Conservation (phyloP, 2,113 vertebrate species). For the Tachysurus vachellii region DNA sequence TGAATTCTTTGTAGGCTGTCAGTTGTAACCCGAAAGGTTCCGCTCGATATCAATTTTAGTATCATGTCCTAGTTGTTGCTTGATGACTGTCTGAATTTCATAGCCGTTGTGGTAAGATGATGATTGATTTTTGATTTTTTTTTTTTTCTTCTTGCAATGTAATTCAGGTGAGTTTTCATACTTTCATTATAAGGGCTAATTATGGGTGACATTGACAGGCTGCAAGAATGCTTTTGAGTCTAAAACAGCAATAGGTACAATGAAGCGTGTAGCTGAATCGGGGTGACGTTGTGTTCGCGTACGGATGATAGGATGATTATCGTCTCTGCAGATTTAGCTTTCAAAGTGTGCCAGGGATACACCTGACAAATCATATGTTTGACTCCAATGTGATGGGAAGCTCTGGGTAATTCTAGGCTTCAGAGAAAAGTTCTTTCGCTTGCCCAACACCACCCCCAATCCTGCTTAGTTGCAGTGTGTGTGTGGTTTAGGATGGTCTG, state of each 20-base stretch:
- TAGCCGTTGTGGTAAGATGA: conserved; percentile 55
- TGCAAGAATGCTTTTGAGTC: conserved; percentile 57
- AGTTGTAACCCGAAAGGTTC: conserved; percentile 50
- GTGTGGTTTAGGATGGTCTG: background rate
- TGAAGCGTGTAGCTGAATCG: conserved; percentile 52
- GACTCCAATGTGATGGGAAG: background rate
- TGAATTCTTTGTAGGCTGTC: conserved; percentile 65
- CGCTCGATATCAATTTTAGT: conserved; percentile 60
- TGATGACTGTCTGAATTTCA: conserved; percentile 60
- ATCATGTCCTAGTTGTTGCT: conserved; percentile 66
- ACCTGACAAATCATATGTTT: conserved; percentile 43
- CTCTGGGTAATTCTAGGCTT: conserved; percentile 8
- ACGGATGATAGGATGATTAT: conserved; percentile 32
- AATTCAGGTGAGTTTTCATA: conserved; percentile 77
- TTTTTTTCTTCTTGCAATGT: conserved; percentile 66
- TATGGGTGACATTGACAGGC: conserved; percentile 60
- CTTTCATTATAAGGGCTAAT: conserved; percentile 78
- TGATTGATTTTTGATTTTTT: conserved; percentile 6
- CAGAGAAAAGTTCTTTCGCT: background rate
- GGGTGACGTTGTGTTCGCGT: conserved; percentile 44
- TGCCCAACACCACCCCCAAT: background rate
- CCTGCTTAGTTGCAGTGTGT: background rate
- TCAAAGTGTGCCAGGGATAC: conserved; percentile 53
- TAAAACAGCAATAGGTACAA: conserved; percentile 60
- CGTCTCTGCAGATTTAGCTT: conserved; percentile 50